These are phyloP conservation scores for Lethenteron reissneri DNA, from an alignment of 2,113 vertebrate species.

Conservation along the genomic window DNA sequence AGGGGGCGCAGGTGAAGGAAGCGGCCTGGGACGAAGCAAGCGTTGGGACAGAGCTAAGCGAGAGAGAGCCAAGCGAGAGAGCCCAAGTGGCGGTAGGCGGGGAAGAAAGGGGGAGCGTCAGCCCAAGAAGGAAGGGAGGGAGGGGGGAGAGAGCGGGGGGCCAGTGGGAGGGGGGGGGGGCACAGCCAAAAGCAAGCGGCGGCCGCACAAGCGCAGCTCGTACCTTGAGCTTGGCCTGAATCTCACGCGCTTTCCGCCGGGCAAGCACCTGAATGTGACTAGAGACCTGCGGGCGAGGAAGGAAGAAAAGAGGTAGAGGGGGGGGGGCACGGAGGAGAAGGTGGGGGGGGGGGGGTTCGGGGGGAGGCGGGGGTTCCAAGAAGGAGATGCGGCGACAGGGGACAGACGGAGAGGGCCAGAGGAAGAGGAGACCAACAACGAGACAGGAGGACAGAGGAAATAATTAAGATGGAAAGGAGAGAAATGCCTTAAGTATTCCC, in stretches of 20 bases:
- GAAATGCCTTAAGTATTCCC: no score
- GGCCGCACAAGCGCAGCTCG: conserved; percentile 10
- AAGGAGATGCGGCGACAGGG: no score
- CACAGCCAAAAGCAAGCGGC: neutral
- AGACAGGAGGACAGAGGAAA: no score
- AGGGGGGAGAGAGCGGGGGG: neutral
- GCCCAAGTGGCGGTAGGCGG: neutral
- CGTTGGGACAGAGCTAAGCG: neutral
- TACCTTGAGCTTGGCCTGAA: conserved; percentile 97
- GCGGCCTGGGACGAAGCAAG: neutral
- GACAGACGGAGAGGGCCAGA: no score
- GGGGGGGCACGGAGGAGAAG: neutral
- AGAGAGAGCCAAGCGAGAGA: neutral
- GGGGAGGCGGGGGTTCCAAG: neutral
- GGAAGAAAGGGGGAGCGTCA: neutral
- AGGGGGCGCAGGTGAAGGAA: neutral
- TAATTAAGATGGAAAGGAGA: no score
- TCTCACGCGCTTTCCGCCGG: conserved; percentile 76
- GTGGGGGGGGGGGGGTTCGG: neutral
- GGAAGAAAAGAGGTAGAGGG: neutral
- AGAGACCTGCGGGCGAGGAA: conserved; percentile 37
- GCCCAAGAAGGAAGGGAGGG: neutral
- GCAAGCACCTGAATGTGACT: conserved; percentile 94
- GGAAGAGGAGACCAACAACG: no score
- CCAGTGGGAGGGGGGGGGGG: neutral